Evolutionary conservation across 2,888 invertebrate genomes (phyloP).

Genomic region (Cacoxenus indagator): DNA sequence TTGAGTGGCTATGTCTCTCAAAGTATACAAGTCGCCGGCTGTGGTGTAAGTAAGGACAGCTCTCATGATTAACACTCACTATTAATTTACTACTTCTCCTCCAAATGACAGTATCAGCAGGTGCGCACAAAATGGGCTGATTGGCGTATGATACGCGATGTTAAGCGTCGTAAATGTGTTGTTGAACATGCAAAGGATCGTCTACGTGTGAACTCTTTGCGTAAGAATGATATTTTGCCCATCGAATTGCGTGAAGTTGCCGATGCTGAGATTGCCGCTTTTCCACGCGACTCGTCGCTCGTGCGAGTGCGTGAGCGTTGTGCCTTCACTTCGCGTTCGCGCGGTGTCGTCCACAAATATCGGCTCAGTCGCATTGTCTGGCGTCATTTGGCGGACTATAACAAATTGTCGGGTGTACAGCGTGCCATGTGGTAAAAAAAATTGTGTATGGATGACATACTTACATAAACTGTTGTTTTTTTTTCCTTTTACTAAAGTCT

Average conservation of each 20-base stretch:
- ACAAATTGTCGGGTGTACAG: constrained; percentile 91
- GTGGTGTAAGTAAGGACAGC: constrained; percentile 53
- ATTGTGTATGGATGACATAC: too few relatives aligned
- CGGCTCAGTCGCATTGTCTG: constrained; percentile 92
- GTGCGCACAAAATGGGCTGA: constrained; percentile 84
- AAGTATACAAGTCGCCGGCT: constrained; percentile 60
- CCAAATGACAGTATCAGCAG: constrained; percentile 76
- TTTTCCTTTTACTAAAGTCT: too few relatives aligned
- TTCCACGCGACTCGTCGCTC: constrained; percentile 82
- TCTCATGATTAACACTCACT: neutral
- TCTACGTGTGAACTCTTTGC: constrained; percentile 84
- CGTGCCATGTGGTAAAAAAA: constrained; percentile 86
- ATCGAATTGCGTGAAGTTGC: constrained; percentile 84
- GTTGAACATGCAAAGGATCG: constrained; percentile 83
- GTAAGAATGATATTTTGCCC: constrained; percentile 89
- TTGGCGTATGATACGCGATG: constrained; percentile 88
- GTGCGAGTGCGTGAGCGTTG: constrained; percentile 83
- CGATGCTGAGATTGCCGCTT: constrained; percentile 80
- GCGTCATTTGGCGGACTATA: constrained; percentile 93
- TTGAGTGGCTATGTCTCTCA: constrained; percentile 54
- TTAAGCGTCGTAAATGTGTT: constrained; percentile 82
- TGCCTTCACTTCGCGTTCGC: constrained; percentile 87
- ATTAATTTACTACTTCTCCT: neutral
- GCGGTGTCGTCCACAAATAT: constrained; percentile 86
- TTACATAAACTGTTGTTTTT: too few relatives aligned